Base-by-base conservation (phyloP, 2,888 invertebrate genomes). In the Kuschelorhynchus macadamiae region DNA sequence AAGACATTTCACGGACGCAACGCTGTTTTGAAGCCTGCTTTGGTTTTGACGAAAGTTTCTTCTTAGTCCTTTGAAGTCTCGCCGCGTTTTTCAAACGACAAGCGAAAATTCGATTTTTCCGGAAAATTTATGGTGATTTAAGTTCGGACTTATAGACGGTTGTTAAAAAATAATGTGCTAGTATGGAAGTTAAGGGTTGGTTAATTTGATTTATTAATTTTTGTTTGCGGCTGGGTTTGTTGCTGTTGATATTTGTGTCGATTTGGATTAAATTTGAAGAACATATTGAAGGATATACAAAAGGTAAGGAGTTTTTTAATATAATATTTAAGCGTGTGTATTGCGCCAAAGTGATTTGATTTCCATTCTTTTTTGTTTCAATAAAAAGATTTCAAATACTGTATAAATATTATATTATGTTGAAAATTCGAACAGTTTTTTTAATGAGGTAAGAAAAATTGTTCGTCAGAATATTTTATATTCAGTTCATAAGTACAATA, bases 11-110 rank as follows among this genome's bases (percentile, higher is more conserved):
- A 7, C 56, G 56, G 56, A 56, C 42, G 41, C 56, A 42, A 18
- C 18, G 44, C 18, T 16, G 5, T 25, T 14, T 56, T 16, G 46
- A 56, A 56, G 42, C 56, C 42, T 41, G 42, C 56, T 56, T 46
- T 56, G n/a, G 17, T 25, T 25, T 42, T 12, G 21, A 41, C 56
- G 56, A 56, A 56, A 56, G 56, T 56, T 56, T 39, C 36, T 17
- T 44, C 21, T 41, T 44, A 30, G 42, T 56, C 5, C 30, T 56
- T 56, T 42, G 56, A n/a, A 46, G 56, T 7, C 4, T 7, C 4
- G 7, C 25, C 56, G 56, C 44, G 56, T 32, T 39, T 52, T 52
- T 52, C 12, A 20, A 36, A 18, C 1, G 12, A 21, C 21, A n/a
- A 8, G 17, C 17, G 7, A 52, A 20, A 9, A 39, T 20, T 1